A percentile compares a stretch with the other conserved stretches of the same genome.
Evolutionary conservation across 2,113 vertebrate species (phyloP).

Genomic region (Reinhardtius hippoglossoides): DNA sequence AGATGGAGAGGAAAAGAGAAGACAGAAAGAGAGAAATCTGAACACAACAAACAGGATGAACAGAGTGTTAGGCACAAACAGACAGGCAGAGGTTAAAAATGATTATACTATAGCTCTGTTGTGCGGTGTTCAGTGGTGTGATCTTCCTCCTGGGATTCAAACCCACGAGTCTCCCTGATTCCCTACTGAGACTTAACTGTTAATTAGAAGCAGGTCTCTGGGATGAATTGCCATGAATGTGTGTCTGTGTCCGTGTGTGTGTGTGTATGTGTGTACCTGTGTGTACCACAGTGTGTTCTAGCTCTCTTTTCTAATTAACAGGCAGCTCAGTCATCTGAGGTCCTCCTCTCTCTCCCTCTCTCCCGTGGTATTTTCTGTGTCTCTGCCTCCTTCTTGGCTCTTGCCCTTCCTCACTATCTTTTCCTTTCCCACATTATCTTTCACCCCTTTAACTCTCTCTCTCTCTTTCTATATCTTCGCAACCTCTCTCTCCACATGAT

Average conservation of each 20-base stretch:
- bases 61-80: conserved; percentile 4
- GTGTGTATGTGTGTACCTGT: conserved; percentile 37
- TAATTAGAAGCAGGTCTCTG: conserved; percentile 78
- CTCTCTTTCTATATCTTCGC: conserved; percentile 12
- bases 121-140: conserved; percentile 60
- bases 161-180: conserved; percentile 70
- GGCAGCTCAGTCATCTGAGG: conserved; percentile 71
- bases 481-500: conserved; percentile 28
- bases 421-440: conserved; percentile 34
- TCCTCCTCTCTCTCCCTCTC: conserved; percentile 31
- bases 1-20: background rate
- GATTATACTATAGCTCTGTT: conserved; percentile 24
- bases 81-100: conserved; percentile 51
- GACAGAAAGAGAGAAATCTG: background rate
- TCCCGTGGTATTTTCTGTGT: conserved; percentile 33
- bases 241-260: conserved; percentile 59
- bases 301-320: conserved; percentile 80
- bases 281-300: conserved; percentile 60
- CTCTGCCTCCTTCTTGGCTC: conserved; percentile 18
- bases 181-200: conserved; percentile 75
- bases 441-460: background rate
- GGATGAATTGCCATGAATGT: conserved; percentile 73
- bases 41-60: background rate
- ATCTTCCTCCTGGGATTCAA: conserved; percentile 71
- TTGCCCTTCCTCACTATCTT: conserved; percentile 40